Conservation (phyloP, 2,797 vertebrate species). For the Ataeniobius toweri region DNA sequence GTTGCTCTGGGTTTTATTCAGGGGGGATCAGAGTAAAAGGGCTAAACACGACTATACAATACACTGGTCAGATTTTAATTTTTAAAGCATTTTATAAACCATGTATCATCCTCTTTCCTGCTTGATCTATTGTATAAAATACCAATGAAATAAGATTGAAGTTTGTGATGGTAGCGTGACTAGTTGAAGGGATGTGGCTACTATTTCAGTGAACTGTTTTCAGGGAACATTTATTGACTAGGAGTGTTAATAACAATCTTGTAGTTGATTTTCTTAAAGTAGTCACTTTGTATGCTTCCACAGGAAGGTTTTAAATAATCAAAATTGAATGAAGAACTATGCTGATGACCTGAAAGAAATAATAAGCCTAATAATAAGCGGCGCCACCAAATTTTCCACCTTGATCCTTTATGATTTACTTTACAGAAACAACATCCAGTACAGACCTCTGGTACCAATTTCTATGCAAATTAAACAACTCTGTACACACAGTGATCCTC, state of each 20-base stretch:
- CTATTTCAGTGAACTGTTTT: not conserved
- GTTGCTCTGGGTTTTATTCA: no score
- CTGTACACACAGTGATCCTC: not conserved
- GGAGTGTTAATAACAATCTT: no score
- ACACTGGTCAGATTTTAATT: not conserved
- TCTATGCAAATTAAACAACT: constrained; percentile 9
- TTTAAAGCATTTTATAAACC: not conserved
- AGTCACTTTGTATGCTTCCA: not conserved
- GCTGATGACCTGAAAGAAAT: not conserved
- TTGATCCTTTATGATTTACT: constrained; percentile 11
- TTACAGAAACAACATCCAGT: constrained; percentile 1
- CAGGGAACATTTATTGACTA: no score
- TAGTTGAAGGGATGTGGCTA: not conserved
- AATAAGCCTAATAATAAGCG: not conserved
- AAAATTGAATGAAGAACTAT: not conserved
- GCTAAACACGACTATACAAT: not conserved
- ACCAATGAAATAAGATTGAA: not conserved
- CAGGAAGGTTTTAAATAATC: not conserved
- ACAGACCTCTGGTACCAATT: constrained; percentile 4
- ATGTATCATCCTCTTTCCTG: not conserved
- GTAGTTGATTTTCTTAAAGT: not conserved
- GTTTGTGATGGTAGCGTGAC: not conserved
- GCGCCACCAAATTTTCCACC: not conserved
- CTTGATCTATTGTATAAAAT: not conserved
- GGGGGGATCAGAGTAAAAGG: not conserved